Evolutionary conservation across 1,140 invertebrate species (phyloP), one percentile per base, ranked within the genome.

Genomic region (Aphaenogaster rudis): DNA sequence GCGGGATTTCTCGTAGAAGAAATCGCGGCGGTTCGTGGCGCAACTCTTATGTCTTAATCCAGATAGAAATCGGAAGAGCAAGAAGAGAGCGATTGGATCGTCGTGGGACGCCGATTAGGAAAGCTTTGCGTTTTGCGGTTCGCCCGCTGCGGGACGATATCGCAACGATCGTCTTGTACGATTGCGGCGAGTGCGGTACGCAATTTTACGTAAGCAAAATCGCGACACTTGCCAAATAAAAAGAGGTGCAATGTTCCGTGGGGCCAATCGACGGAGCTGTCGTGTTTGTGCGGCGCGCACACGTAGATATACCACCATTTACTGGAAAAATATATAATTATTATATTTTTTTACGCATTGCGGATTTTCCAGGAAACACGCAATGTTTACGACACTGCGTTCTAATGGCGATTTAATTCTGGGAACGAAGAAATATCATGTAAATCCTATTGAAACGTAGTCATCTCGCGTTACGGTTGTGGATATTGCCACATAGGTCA

Each of bases 401-500:
- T 36, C 17, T 42, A 59, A 74, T 50, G 42, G 17, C n/a, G 5
- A 76, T 48, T 61, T 48, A 74, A 72, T 63, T 84, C 80, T 84
- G 80, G 69, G 80, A 84, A 76, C 80, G 9, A 42, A 61, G 54
- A 45, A 84, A 74, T 71, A 52, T 48, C 66, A 42, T 84, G 64
- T 61, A 74, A 79, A 86, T 71, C 36, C 33, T 21, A 78, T 77
- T 36, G 76, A 89, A 86, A 59, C 54, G 57, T 59, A 59, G 52
- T 79, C 78, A 67, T 69, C 78, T 74, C 52, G 61, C 39, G 81
- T 86, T 86, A 72, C 80, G 63, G 50, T 39, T 71, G 61, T 67
- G 45, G 67, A 74, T 67, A 66, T 93, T 93, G 79, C 93, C 74
- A 90, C 89, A 93, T 93, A 93, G 93, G 93, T 93, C 92, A 92